Evolutionary conservation across 37 sponge, comb jelly and placozoan species (phyloP), one percentile per base, ranked within the genome.

Genomic region (Agelas oroides): DNA sequence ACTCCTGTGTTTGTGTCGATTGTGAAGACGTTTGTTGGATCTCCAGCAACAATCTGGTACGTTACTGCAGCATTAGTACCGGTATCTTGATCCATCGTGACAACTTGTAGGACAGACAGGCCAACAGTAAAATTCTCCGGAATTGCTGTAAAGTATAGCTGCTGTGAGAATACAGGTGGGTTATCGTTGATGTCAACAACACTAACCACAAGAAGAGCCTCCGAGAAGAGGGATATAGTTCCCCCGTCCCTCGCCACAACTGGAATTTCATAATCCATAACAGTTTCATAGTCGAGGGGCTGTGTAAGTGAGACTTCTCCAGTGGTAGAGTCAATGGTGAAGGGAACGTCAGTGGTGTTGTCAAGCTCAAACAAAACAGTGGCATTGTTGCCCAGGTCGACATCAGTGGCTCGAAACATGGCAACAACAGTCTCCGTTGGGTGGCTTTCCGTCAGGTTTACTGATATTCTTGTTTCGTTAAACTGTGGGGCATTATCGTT

Each of bases 401-500:
- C 33, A 66, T 94, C 94, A 65, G 31, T 62, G 19, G 87, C 94
- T 17, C n/a, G 23, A 2, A 94, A 59, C 5, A 35, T 25, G 0
- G 83, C 40, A 30, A 94, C 54, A 15, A 52, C 41, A 14, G 79
- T 64, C 17, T 80, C 79, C 28, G 63, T 59, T 15, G 70, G 81
- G 54, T 41, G 38, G 35, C 52, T 35, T 57, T 90, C 94, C 34
- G 15, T 15, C 21, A 89, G 77, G 32, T 32, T 59, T 19, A 40
- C 39, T 0, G 65, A 20, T 27, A 83, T 71, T 2, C 12, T 14
- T 0, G 40, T 2, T n/a, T 66, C 56, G 20, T 24, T 27, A 37
- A 93, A 89, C n/a, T 28, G 5, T n/a, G 94, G 94, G 21, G 74
- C 23, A 61, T 93, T 89, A 74, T 93, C 91, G 54, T 94, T 94